Evolutionary conservation across 2,888 invertebrate species (phyloP).

Genomic region (Phortica magna): DNA sequence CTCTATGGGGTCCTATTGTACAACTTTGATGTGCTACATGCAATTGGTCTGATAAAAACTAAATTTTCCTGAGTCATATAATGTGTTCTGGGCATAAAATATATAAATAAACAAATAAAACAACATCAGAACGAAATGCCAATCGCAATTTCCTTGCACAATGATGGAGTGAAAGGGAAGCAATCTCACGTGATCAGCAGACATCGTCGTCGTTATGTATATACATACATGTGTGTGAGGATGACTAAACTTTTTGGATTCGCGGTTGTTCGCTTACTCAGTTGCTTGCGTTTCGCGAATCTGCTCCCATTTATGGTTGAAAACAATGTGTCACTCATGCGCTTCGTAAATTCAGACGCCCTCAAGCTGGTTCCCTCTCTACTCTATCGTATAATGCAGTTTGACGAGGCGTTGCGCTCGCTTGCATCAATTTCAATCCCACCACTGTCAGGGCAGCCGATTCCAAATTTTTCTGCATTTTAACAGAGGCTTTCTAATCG

Average conservation of each 20-base stretch:
- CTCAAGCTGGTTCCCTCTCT: neutral
- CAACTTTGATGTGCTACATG: too few relatives aligned
- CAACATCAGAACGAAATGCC: too few relatives aligned
- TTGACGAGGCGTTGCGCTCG: conserved; percentile 11
- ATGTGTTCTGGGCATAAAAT: too few relatives aligned
- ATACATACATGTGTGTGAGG: neutral
- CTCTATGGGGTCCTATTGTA: too few relatives aligned
- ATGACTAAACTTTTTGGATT: neutral
- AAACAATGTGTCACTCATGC: conserved; percentile 67
- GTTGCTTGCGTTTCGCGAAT: conserved; percentile 45
- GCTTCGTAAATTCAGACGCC: conserved; percentile 54
- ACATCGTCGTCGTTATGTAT: neutral
- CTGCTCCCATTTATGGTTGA: conserved; percentile 67
- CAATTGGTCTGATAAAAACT: too few relatives aligned
- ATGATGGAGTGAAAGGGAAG: neutral
- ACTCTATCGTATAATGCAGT: neutral
- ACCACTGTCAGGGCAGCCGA: neutral
- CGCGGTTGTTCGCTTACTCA: conserved; percentile 22
- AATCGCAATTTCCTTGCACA: neutral
- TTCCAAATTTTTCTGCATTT: too few relatives aligned
- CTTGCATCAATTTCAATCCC: conserved; percentile 12
- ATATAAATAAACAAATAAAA: too few relatives aligned
- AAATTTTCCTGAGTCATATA: too few relatives aligned
- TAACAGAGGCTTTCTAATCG: conserved; percentile 54
- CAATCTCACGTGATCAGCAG: neutral